These are phyloP conservation scores for Avahi laniger DNA, from an alignment of 2,797 vertebrate species.

Conservation along the genomic window DNA sequence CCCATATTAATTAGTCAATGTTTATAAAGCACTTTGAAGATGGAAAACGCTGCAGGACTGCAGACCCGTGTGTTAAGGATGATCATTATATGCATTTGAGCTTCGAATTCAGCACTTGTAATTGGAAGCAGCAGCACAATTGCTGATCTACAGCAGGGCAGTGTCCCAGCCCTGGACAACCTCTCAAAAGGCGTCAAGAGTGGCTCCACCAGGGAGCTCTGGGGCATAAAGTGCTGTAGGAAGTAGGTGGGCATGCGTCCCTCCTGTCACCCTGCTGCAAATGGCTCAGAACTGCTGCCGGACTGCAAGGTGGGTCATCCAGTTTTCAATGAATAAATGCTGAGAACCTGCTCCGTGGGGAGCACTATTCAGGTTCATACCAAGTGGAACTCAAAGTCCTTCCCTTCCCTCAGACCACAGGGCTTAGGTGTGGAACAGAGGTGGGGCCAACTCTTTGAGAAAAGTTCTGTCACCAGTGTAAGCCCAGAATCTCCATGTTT, in stretches of 20 bases:
- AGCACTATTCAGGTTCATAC: background rate
- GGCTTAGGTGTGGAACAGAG: background rate
- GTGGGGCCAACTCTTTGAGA: background rate
- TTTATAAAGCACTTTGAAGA: conserved; percentile 60
- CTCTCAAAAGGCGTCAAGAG: background rate
- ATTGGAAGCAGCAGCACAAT: background rate
- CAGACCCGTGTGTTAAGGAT: background rate
- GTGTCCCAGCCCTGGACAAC: background rate
- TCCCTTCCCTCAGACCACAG: background rate
- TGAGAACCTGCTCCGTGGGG: too few relatives aligned
- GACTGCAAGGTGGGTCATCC: background rate
- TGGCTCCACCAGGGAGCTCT: background rate
- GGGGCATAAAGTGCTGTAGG: background rate
- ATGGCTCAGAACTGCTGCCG: background rate
- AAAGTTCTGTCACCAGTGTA: background rate
- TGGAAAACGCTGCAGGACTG: background rate
- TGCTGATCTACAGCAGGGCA: background rate
- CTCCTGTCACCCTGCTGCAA: background rate
- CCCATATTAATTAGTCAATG: conserved; percentile 65
- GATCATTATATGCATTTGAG: background rate
- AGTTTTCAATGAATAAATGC: background rate
- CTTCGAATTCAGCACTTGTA: background rate
- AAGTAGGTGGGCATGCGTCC: background rate
- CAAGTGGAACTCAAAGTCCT: background rate
- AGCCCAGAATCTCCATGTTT: background rate